Base-by-base conservation (phyloP, 2,888 invertebrate species). In the Euclidia mi region DNA sequence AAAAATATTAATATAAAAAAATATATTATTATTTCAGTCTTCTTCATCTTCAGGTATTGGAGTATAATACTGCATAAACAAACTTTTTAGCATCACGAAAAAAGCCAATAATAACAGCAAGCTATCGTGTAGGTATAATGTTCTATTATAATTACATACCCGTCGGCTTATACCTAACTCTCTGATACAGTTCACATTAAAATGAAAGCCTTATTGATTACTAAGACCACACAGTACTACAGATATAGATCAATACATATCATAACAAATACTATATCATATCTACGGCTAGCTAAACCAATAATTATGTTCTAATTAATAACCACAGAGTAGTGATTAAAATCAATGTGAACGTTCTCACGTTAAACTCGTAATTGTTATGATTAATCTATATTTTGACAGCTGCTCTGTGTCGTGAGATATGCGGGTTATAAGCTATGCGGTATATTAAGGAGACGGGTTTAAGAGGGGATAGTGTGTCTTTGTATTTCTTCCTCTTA, bases 301-400 rank as follows among this genome's bases (percentile, higher is more conserved):
- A 71, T 57, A 71, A 75, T 73, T 73, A 74, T 9, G 29, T 44
- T 48, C 74, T 85, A 89, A 89, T 88, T 82, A 84, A 87, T 84
- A 81, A 82, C 69, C 46, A 49, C 20, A 70, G 69, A 61, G 49
- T 76, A 86, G 72, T 85, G 65, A 88, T 90, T 89, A 89, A 53
- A 87, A 82, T 82, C 84, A 81, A 87, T 84, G 76, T 71, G 71
- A 81, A 81, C 77, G 79, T 88, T 91, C 87, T 82, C 85, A 86
- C 82, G 86, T 86, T 89, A 86, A 85, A 78, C 76, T 77, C 78
- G 63, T 84, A 82, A 82, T 82, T 80, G 82, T 80, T 77, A 71
- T 87, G 82, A 90, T 91, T 89, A 89, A 89, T 90, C 88, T 87
- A 88, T 74, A 87, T 91, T 88, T 74, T 84, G 90, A 90, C 86